Conservation (phyloP, 1,140 invertebrate species). For the Pseudomyrmex concolor region DNA sequence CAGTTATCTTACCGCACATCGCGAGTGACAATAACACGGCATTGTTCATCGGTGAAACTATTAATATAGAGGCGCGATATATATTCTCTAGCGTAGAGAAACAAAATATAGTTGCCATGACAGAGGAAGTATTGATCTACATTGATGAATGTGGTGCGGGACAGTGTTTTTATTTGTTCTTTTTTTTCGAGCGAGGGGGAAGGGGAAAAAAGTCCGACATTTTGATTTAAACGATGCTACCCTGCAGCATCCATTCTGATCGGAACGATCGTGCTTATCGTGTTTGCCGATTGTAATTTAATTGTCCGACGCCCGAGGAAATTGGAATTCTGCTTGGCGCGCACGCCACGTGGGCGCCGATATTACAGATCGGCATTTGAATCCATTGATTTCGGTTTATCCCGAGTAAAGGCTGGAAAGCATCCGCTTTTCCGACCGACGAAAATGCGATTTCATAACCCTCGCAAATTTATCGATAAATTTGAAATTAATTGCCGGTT, state of each 20-base stretch:
- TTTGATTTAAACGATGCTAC: slow-evolving; percentile 70
- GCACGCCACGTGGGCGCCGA: slow-evolving; percentile 63
- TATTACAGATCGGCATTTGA: slow-evolving; percentile 73
- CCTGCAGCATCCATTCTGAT: slow-evolving; percentile 73
- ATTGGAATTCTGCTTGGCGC: slow-evolving; percentile 80
- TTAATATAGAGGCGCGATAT: slow-evolving; percentile 6
- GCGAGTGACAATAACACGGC: slow-evolving; percentile 10
- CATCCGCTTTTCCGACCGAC: slow-evolving; percentile 66
- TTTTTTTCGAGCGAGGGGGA: slow-evolving; percentile 11
- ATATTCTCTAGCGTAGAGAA: not conserved
- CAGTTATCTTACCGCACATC: not conserved
- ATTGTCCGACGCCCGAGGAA: slow-evolving; percentile 81
- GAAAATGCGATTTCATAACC: slow-evolving; percentile 69
- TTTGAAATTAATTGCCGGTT: slow-evolving; percentile 44
- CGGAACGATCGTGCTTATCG: slow-evolving; percentile 75
- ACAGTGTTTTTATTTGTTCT: slow-evolving; percentile 38
- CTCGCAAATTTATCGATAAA: slow-evolving; percentile 59
- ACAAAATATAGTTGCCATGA: slow-evolving; percentile 17
- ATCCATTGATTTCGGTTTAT: slow-evolving; percentile 74
- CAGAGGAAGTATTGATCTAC: slow-evolving; percentile 31
- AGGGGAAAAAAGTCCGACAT: slow-evolving; percentile 51
- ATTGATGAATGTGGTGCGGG: slow-evolving; percentile 25
- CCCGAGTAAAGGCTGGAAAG: slow-evolving; percentile 66
- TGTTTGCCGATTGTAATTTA: slow-evolving; percentile 82
- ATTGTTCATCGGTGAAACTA: slow-evolving; percentile 26